Conservation (phyloP, 2,888 invertebrate genomes). For the Caenorhabditis zanzibari region DNA sequence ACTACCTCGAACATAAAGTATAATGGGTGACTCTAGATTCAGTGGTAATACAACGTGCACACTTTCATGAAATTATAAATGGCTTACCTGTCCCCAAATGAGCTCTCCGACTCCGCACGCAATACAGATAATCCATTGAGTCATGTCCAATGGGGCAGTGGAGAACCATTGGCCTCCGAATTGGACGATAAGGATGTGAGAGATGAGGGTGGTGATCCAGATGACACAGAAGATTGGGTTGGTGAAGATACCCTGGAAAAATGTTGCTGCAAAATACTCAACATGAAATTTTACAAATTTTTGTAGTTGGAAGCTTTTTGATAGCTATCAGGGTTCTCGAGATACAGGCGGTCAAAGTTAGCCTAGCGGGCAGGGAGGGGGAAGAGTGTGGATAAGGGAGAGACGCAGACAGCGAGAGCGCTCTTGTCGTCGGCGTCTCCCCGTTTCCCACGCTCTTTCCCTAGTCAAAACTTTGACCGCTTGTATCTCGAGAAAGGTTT, state of each 20-base stretch:
- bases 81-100: conserved; percentile 94
- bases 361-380: too few species aligned
- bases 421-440: too few species aligned
- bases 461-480: too few species aligned
- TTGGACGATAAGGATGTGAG: conserved; percentile 97
- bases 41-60: background rate
- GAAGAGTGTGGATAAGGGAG: too few species aligned
- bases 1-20: background rate
- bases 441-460: too few species aligned
- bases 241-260: conserved; percentile 94
- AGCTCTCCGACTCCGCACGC: conserved; percentile 89
- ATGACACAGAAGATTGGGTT: conserved; percentile 99
- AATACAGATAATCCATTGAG: conserved; percentile 75
- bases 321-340: too few species aligned
- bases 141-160: conserved; percentile 67
- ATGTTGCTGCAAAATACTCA: background rate
- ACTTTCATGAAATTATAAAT: background rate
- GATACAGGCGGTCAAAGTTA: too few species aligned
- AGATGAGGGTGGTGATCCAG: conserved; percentile 95
- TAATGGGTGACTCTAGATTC: background rate
- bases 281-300: too few species aligned
- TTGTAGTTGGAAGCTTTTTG: too few species aligned
- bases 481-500: too few species aligned
- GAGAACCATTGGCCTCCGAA: conserved; percentile 88
- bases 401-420: too few species aligned